These are phyloP conservation scores for Metalampra italica DNA, from an alignment of 2,888 invertebrate genomes.

Conservation along the genomic window DNA sequence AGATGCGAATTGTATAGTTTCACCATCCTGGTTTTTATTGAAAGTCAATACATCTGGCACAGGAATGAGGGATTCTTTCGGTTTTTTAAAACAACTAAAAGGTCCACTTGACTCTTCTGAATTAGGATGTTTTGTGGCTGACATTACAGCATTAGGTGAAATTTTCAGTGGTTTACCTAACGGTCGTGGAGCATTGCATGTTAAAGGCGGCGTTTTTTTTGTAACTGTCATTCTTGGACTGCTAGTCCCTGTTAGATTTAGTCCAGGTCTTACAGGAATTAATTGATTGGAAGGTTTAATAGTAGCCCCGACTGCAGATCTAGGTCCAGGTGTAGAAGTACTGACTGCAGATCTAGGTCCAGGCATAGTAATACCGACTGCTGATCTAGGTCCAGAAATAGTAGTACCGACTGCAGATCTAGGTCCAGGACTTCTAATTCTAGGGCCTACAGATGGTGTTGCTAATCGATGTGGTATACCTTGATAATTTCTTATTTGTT, in stretches of 20 bases:
- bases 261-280: conserved; percentile 36
- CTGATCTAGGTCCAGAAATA: conserved; percentile 27
- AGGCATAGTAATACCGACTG: conserved; percentile 15
- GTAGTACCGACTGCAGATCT: conserved; percentile 23
- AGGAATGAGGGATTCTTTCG: conserved; percentile 56
- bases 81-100: conserved; percentile 65
- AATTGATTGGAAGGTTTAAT: conserved; percentile 28
- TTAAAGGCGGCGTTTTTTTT: conserved; percentile 28
- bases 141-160: conserved; percentile 40
- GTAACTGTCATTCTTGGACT: conserved; percentile 36
- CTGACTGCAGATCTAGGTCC: conserved; percentile 23
- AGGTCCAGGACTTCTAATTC: conserved; percentile 31
- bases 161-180: conserved; percentile 47
- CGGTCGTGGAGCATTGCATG: conserved; percentile 24
- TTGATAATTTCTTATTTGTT: conserved; percentile 37
- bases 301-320: conserved; percentile 21
- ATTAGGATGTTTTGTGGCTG: conserved; percentile 37
- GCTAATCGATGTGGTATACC: conserved; percentile 46
- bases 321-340: conserved; percentile 18
- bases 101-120: conserved; percentile 41
- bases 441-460: conserved; percentile 33
- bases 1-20: conserved; percentile 38
- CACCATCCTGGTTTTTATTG: conserved; percentile 25
- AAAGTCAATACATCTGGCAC: conserved; percentile 36
- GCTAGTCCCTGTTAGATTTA: conserved; percentile 31